These are phyloP conservation scores for Sialis fuliginosa DNA, from an alignment of 2,888 invertebrate species.

Conservation along the genomic window DNA sequence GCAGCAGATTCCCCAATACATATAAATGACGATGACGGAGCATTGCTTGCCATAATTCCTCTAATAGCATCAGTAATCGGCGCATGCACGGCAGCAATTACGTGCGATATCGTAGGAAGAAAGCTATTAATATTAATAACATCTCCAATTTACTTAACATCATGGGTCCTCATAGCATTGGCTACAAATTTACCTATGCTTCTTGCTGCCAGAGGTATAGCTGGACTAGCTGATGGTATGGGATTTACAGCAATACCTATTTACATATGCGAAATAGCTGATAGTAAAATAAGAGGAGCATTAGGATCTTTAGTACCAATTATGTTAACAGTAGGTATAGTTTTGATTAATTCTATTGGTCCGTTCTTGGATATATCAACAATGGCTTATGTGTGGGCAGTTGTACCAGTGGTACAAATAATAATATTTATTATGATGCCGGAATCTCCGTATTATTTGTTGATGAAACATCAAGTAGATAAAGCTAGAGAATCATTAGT, in stretches of 20 bases:
- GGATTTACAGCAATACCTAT: conserved; percentile 10
- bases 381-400: conserved; percentile 7
- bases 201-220: conserved; percentile 25
- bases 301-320: conserved; percentile 8
- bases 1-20: conserved; percentile 26
- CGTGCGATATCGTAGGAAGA: conserved; percentile 46
- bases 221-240: conserved; percentile 10
- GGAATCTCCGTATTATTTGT: conserved; percentile 11
- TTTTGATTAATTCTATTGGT: conserved; percentile 9
- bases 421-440: conserved; percentile 9
- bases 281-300: conserved; percentile 10
- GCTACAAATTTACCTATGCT: conserved; percentile 35
- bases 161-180: conserved; percentile 44
- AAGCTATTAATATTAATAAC: conserved; percentile 41
- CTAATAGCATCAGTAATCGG: conserved; percentile 44
- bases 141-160: conserved; percentile 38
- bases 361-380: conserved; percentile 8
- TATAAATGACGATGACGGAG: conserved; percentile 31
- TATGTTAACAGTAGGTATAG: conserved; percentile 3
- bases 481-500: background rate
- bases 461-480: conserved; percentile 3
- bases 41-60: conserved; percentile 46
- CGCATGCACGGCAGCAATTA: conserved; percentile 38
- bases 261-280: conserved; percentile 12
- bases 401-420: conserved; percentile 9